These are phyloP conservation scores for Hassar affinis DNA, from an alignment of 2,113 vertebrate genomes.

Conservation along the genomic window DNA sequence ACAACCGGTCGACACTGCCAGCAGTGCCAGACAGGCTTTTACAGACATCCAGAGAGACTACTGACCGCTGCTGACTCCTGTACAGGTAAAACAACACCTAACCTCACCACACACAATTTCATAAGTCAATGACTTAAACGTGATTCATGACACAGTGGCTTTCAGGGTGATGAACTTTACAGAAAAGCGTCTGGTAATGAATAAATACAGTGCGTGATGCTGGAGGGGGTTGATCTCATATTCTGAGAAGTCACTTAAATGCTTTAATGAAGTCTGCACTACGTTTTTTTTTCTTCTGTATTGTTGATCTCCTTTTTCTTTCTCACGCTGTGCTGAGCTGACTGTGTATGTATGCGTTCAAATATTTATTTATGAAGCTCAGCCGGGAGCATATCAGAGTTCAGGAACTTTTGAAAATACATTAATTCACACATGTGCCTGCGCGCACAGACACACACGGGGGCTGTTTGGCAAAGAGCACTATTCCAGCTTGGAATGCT, in stretches of 20 bases:
- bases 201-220: neutral
- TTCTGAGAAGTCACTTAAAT: conserved; percentile 39
- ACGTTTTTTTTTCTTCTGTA: neutral
- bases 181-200: neutral
- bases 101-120: neutral
- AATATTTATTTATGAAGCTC: conserved; percentile 24
- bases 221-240: conserved; percentile 29
- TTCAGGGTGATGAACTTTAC: neutral
- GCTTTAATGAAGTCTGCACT: conserved; percentile 8
- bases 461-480: conserved; percentile 53
- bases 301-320: neutral
- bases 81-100: conserved; percentile 79
- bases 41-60: conserved; percentile 79
- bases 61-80: conserved; percentile 82
- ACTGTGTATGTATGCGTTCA: neutral
- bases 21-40: conserved; percentile 85
- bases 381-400: conserved; percentile 42
- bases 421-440: conserved; percentile 37
- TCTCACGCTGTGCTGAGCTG: neutral
- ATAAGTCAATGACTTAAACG: neutral
- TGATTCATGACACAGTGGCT: neutral
- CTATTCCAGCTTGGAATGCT: conserved; percentile 63
- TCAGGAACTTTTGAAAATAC: conserved; percentile 42
- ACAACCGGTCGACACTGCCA: conserved; percentile 89
- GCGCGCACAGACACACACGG: conserved; percentile 11